phyloP scores from a whole-genome alignment of 1,140 invertebrate genomes.

The Platorchestia sp. region DNA sequence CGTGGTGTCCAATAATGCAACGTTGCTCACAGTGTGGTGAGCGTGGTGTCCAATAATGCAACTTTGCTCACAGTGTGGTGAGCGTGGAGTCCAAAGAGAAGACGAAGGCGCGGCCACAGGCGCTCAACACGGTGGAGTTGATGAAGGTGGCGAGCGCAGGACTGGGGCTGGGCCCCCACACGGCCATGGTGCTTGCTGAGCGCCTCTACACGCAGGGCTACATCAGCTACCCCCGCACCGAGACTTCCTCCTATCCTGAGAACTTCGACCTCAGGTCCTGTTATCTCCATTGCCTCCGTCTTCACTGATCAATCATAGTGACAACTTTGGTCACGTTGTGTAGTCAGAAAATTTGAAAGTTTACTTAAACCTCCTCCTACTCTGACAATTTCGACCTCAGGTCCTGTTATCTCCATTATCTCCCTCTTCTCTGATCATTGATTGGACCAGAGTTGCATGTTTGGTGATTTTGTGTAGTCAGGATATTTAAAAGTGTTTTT shows the following conservation, averaged over 20 bases:
- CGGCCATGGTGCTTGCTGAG: conserved; percentile 96
- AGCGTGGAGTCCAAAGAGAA: conserved; percentile 85
- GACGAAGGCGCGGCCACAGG: conserved; percentile 85
- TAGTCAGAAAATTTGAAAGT: no score
- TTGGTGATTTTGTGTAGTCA: no score
- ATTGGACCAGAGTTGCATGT: no score
- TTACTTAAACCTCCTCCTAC: background rate
- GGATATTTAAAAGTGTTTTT: no score
- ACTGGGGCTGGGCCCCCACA: conserved; percentile 94
- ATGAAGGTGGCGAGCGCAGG: conserved; percentile 94
- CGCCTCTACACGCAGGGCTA: conserved; percentile 94
- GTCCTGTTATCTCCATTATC: background rate
- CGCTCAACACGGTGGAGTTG: conserved; percentile 97
- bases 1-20: no score
- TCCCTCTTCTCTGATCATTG: no score
- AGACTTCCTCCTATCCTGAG: conserved; percentile 96
- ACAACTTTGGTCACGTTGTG: no score
- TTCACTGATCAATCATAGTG: background rate
- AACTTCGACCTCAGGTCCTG: conserved; percentile 89
- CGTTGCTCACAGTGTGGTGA: no score
- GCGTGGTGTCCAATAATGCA: background rate
- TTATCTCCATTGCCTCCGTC: background rate
- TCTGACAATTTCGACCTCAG: background rate
- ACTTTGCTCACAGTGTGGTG: conserved; percentile 75
- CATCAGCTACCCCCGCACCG: conserved; percentile 95